Conservation (phyloP, 2,797 vertebrate genomes). For the Scyliorhinus canicula region DNA sequence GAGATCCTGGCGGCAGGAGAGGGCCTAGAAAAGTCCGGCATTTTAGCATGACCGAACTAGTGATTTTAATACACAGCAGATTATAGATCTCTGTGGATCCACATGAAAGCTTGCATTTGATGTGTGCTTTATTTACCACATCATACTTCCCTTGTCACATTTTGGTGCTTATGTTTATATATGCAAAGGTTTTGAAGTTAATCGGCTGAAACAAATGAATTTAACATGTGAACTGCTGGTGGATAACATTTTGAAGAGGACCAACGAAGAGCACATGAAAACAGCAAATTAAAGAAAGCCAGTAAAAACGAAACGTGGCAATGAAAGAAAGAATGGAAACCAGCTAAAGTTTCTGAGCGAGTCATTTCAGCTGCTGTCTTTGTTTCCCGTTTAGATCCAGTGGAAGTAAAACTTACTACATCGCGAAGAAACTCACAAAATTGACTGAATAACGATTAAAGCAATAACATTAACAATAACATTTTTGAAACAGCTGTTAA, state of each 20-base stretch:
- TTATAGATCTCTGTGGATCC: neutral
- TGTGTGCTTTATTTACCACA: neutral
- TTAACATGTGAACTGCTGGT: neutral
- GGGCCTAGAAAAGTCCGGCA: too few relatives aligned
- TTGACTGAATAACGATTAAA: neutral
- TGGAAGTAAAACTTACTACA: neutral
- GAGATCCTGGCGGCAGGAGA: too few relatives aligned
- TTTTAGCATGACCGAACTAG: neutral
- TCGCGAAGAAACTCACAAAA: neutral
- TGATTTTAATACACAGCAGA: neutral
- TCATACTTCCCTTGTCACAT: neutral
- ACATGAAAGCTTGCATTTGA: neutral
- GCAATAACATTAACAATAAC: neutral
- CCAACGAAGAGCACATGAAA: neutral
- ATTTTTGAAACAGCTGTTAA: neutral
- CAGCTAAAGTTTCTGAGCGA: neutral
- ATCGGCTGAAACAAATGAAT: neutral
- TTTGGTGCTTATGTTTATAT: neutral
- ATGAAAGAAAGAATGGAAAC: neutral
- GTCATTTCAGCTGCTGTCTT: neutral
- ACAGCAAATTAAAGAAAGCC: neutral
- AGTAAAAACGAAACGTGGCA: neutral
- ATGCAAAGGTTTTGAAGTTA: neutral
- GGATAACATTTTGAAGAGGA: neutral
- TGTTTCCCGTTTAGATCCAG: neutral